phyloP scores from a whole-genome alignment of 1,140 invertebrate species.

The Pygmarrhopalites habei region DNA sequence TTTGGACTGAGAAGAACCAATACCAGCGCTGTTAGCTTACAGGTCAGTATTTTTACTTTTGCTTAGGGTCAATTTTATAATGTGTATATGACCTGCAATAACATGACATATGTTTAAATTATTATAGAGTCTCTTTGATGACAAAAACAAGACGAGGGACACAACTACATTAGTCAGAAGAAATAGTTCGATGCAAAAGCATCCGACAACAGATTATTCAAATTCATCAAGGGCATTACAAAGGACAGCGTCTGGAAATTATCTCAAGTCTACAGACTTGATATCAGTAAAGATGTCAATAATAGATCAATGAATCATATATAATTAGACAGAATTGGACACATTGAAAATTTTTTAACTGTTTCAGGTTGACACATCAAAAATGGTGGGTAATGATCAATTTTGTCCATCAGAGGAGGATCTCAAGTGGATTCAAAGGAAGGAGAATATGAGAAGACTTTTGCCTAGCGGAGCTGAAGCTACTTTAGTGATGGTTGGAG shows the following conservation, averaged over 20 bases:
- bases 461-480: constrained; percentile 80
- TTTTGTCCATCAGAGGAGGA: constrained; percentile 31
- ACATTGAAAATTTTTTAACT: no score
- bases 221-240: constrained; percentile 18
- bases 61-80: background rate
- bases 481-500: constrained; percentile 76
- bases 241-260: constrained; percentile 33
- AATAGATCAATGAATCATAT: background rate
- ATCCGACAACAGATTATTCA: constrained; percentile 3
- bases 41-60: constrained; percentile 27
- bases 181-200: constrained; percentile 28
- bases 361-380: constrained; percentile 13
- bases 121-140: constrained; percentile 34
- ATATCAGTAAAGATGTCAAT: background rate
- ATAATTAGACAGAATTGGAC: background rate
- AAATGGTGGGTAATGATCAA: constrained; percentile 9
- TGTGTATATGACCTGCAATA: no score
- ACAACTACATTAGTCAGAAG: constrained; percentile 21
- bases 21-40: constrained; percentile 42
- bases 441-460: constrained; percentile 19
- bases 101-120: background rate
- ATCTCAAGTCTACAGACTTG: constrained; percentile 21
- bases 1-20: constrained; percentile 66
- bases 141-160: constrained; percentile 22
- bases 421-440: constrained; percentile 27